Evolutionary conservation across 1,140 invertebrate genomes (phyloP), one percentile per base, ranked within the genome.

Genomic region (Ceratoteleas bidentatus): DNA sequence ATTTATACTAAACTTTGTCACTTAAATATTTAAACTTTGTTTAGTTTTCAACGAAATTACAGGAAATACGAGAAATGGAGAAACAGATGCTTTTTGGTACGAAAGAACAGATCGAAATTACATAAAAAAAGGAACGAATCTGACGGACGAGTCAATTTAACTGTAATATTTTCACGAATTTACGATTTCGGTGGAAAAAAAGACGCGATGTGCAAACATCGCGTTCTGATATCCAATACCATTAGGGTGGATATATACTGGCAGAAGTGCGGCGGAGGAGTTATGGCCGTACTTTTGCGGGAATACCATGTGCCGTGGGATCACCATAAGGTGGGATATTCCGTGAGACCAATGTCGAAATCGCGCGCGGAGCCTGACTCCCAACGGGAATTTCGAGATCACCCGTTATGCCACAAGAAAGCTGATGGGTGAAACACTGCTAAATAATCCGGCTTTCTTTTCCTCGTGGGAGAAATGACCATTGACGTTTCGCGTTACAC

Each of bases 271-370:
- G 65, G 65, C 56, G 61, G 49, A 85, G 54, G 66, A 85, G 75
- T 85, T 85, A 85, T 85, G 54, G 60, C 74, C 62, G 78, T 85
- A 85, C 81, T 85, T 85, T 77, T 75, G 70, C 76, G 70, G 70
- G 79, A 85, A 83, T 84, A 84, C 76, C 69, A 78, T 81, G 78
- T 83, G 81, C 79, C 85, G 81, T 86, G 84, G 88, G 88, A 89
- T 89, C 87, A 89, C 88, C 88, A 88, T 89, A 89, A 89, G 88
- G 87, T 85, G 85, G 88, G 87, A 89, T 89, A 87, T 88, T 88
- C 84, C 75, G 81, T 83, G 84, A 86, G 86, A 56, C 81, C 83
- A 85, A 84, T 85, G 81, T 85, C 75, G 75, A 85, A 85, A 81
- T 78, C 84, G 75, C 73, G 78, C 54, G 66, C 47, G 74, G 36